Conservation (phyloP, 2,113 vertebrate genomes). For the Chamaetylas fuelleborni region DNA sequence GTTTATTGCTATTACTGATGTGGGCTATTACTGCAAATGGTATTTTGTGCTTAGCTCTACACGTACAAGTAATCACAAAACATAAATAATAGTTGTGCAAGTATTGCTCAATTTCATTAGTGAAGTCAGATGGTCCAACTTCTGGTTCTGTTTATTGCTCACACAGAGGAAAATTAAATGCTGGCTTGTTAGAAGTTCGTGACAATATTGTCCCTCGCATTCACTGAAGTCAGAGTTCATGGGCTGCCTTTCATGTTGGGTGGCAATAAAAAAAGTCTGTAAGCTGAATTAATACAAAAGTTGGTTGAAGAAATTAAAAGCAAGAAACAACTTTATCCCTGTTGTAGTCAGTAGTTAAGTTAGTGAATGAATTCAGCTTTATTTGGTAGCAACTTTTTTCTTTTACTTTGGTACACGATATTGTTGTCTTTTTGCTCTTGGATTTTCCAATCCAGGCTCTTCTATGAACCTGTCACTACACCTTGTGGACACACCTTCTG, state of each 20-base stretch:
- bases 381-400: background rate
- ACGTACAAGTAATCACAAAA: background rate
- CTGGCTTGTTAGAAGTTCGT: background rate
- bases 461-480: conserved; percentile 91
- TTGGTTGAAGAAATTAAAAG: background rate
- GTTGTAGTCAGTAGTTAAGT: background rate
- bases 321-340: background rate
- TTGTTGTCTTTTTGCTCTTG: conserved; percentile 49
- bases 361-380: background rate
- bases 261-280: background rate
- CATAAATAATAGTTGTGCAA: background rate
- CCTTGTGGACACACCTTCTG: conserved; percentile 94
- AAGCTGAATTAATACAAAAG: background rate
- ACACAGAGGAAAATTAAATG: background rate
- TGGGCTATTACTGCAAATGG: background rate
- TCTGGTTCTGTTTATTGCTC: background rate
- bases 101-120: background rate
- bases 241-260: background rate
- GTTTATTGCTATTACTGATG: background rate
- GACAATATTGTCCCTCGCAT: background rate
- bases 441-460: conserved; percentile 77
- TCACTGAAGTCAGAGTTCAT: background rate
- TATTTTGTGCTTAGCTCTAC: background rate
- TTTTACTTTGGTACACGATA: conserved; percentile 37
- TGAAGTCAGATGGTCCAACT: background rate